Base-by-base conservation (phyloP, 2,888 invertebrate genomes). In the Chelonus formosanus region DNA sequence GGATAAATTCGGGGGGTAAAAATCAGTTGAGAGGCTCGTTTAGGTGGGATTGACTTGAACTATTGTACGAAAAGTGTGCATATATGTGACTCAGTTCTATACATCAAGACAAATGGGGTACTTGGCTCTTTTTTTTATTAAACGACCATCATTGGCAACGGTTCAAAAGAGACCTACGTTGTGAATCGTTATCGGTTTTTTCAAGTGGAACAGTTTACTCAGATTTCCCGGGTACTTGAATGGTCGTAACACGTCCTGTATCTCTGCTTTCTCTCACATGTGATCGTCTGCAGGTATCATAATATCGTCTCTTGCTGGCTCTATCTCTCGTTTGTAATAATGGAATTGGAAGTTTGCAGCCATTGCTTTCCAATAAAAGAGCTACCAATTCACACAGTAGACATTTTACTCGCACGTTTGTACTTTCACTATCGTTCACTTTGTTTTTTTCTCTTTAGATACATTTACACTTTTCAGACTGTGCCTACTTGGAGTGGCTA, bases 171-270 rank as follows among this genome's bases (percentile, higher is more conserved):
- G 50, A 59, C 10, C 59, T 35, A 59, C 61, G 53, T 53, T 43
- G 61, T 50, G 61, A n/a, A 61, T 52, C 45, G 61, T 61, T 61
- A 61, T 61, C 61, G 40, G 50, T 48, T 60, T 35, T 31, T 48
- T 60, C 52, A 7, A 60, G 52, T 60, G 52, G 53, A 61, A 61
- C 53, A 61, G 53, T 61, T 61, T 53, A 34, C 44, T 52, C 44
- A 52, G 53, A 61, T 61, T 61, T 35, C 44, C 20, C 34, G 48
- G 44, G 53, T 54, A 61, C 45, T 61, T 61, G 20, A 47, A 57
- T 32, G 48, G 10, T 60, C 52, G 43, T 43, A 52, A 36, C 48
- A 40, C 36, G 32, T 50, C 10, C 10, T 45, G 32, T 31, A 31
- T 45, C 10, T 31, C 44, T 53, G 7, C 50, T 53, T 61, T 60